phyloP scores from a whole-genome alignment of 2,888 invertebrate genomes.

The Caenorhabditis wallacei region DNA sequence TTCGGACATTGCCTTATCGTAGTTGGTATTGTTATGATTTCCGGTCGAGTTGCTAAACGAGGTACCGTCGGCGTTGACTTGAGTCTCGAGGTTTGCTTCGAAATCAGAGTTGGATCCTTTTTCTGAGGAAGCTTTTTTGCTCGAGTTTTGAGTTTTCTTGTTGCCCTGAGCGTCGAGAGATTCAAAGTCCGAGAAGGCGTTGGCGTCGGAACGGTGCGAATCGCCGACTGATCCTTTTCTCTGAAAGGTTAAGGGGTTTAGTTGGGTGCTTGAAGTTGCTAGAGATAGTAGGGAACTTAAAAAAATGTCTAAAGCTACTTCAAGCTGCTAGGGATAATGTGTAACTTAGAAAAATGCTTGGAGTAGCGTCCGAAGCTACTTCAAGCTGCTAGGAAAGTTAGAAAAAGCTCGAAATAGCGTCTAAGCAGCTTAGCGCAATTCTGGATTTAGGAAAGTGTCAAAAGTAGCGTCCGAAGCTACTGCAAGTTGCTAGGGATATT shows the following conservation, averaged over 20 bases:
- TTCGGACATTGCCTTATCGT: conserved; percentile 36
- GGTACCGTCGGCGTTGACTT: conserved; percentile 53
- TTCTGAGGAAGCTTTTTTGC: conserved; percentile 43
- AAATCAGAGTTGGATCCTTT: conserved; percentile 43
- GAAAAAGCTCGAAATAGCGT: too few species aligned
- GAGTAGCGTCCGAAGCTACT: too few species aligned
- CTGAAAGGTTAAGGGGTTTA: conserved; percentile 27
- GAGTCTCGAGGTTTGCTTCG: conserved; percentile 10
- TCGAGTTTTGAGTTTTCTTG: conserved; percentile 1
- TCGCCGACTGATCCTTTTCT: conserved; percentile 47
- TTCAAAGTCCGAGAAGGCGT: conserved; percentile 11
- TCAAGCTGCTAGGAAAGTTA: too few species aligned
- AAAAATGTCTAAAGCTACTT: too few species aligned
- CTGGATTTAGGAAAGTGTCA: too few species aligned
- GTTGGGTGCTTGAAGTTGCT: too few species aligned
- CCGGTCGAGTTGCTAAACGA: conserved; percentile 44
- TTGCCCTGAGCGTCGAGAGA: conserved; percentile 36
- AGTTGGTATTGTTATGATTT: conserved; percentile 30
- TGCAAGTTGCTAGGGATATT: too few species aligned
- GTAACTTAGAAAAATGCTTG: background rate
- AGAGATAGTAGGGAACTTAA: too few species aligned
- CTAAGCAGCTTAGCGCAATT: too few species aligned
- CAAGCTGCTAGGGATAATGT: background rate
- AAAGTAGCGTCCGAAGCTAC: too few species aligned
- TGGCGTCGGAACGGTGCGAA: conserved; percentile 25